A percentile compares a stretch with the other conserved stretches of the same genome.
Conservation (phyloP, 2,113 vertebrate genomes). For the Pelobates fuscus region DNA sequence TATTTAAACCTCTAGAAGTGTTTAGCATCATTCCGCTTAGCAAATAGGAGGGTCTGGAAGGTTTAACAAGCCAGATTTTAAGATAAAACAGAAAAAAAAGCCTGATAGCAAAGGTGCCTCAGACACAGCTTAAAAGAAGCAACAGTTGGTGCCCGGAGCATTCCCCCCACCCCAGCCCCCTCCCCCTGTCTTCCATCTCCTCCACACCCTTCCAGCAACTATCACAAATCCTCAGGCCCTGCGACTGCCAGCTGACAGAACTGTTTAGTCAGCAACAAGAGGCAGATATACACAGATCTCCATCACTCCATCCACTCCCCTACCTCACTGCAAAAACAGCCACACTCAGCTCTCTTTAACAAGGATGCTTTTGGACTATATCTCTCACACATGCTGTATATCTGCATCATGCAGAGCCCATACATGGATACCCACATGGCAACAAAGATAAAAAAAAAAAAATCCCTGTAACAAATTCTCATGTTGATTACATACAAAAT, state of each 20-base stretch:
- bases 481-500: too few relatives aligned
- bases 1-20: too few relatives aligned
- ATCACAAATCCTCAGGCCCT: conserved; percentile 74
- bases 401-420: too few relatives aligned
- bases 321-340: not conserved
- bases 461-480: too few relatives aligned
- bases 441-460: too few relatives aligned
- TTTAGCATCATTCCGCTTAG: too few relatives aligned
- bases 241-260: conserved; percentile 80
- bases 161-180: conserved; percentile 57
- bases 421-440: too few relatives aligned
- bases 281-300: conserved; percentile 49
- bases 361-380: too few relatives aligned
- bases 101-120: conserved; percentile 34
- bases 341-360: too few relatives aligned
- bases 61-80: conserved; percentile 17
- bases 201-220: conserved; percentile 68
- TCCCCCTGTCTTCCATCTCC: conserved; percentile 50
- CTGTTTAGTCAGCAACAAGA: conserved; percentile 80
- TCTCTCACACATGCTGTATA: too few relatives aligned
- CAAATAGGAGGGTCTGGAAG: too few relatives aligned
- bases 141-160: conserved; percentile 58
- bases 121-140: conserved; percentile 53
- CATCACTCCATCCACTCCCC: not conserved
- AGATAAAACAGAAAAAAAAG: not conserved